These are phyloP conservation scores for Drosophila trichaetosa DNA, from an alignment of 2,888 invertebrate species.

Conservation along the genomic window DNA sequence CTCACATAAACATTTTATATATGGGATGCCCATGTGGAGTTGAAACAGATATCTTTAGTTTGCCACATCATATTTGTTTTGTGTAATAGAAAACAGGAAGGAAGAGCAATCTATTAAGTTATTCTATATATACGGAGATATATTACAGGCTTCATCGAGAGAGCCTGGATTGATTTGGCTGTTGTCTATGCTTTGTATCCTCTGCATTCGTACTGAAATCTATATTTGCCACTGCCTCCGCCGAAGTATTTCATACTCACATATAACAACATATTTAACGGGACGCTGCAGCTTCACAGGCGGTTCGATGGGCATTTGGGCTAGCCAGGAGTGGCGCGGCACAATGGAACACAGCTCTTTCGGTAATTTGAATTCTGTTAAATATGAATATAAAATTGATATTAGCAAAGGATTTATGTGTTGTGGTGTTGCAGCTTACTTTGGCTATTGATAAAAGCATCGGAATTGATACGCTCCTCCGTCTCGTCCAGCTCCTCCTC, in stretches of 20 bases:
- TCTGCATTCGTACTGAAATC: neutral
- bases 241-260: slow-evolving; percentile 76
- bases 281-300: slow-evolving; percentile 81
- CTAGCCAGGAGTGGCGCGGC: slow-evolving; percentile 85
- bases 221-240: neutral
- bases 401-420: neutral
- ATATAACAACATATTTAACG: slow-evolving; percentile 86
- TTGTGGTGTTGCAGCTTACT: slow-evolving; percentile 50
- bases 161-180: neutral
- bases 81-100: neutral
- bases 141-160: neutral
- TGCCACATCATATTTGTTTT: neutral
- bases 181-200: neutral
- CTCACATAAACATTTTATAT: neutral
- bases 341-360: slow-evolving; percentile 78
- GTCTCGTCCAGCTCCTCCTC: slow-evolving; percentile 54
- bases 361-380: slow-evolving; percentile 72
- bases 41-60: neutral
- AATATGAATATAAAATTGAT: neutral
- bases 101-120: neutral
- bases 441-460: slow-evolving; percentile 76
- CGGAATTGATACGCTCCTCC: slow-evolving; percentile 69
- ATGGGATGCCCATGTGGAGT: neutral
- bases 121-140: neutral
- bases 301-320: slow-evolving; percentile 85